Evolutionary conservation across 2,797 vertebrate species (phyloP), one percentile per base, ranked within the genome.

Genomic region (Hephaestus fuliginosus): DNA sequence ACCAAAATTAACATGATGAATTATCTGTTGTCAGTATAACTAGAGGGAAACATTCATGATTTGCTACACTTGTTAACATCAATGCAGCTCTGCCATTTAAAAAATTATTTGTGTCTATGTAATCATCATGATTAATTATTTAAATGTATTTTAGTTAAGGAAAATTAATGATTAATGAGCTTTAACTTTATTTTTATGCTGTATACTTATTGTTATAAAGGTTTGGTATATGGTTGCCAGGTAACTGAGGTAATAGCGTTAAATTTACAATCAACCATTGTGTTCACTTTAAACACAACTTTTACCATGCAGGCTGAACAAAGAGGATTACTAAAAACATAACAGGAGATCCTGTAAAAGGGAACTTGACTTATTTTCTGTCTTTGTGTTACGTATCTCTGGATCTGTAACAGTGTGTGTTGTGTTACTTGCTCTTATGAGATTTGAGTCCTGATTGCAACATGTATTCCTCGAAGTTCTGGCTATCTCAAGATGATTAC

Each of bases 121-220:
- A 83, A 85, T 86, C 75, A 84, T 64, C 62, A 74, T 65, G 67
- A 76, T 55, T 66, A 84, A 43, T 83, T 91, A 74, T 89, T 83
- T 73, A 72, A 80, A 80, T 90, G 62, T 88, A 64, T 91, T 93
- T 92, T 88, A 89, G 79, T 71, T 84, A 46, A 64, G 58, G 75
- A 80, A 78, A 86, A 86, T 73, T 57, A 63, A 80, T 53, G 46
- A 84, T 74, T 83, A 80, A 86, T 86, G 64, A 90, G 86, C 89
- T 90, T 90, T 88, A 87, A 83, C 86, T 83, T 87, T 89, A 62
- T 80, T 84, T 76, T 55, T 8, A 85, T 82, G 65, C 57, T 83
- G 52, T 79, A 70, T 70, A 67, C 33, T 56, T 70, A 18, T 74
- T 68, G 49, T 74, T 70, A 55, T 60, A 44, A 70, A 67, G 76